Evolutionary conservation across 2,113 vertebrate genomes (phyloP), one percentile per base, ranked within the genome.

Genomic region (Catagonus wagneri): DNA sequence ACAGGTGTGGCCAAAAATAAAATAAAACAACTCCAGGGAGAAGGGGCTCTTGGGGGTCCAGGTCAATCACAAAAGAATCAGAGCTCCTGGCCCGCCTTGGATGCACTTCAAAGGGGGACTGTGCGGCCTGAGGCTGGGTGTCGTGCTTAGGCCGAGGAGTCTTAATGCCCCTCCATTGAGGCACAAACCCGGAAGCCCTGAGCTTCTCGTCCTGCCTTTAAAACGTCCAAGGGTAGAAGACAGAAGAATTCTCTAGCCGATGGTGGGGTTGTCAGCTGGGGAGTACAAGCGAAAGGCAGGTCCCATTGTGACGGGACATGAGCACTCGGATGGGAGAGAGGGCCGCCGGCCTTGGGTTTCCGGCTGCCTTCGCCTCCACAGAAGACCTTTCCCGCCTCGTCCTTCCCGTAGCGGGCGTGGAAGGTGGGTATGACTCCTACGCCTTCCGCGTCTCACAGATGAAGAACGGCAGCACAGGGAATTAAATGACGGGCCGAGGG

Each of bases 91-190:
- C 6, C 7, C 0, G 1, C 7, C 27, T 0, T 17, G 34, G 54
- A 13, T n/a, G 36, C 52, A 11, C 13, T 27, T 13, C 50, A 52
- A 39, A 78, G 80, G 25, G 39, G n/a, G 60, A 7, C 85, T 27
- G 2, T 14, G 66, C 54, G 76, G 29, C 5, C 15, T 1, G 0
- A n/a, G 36, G 52, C 39, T 34, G 2, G 0, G n/a, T 12, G 23
- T 12, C 1, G 50, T 4, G 20, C 65, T 13, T 20, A 29, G 65
- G 19, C 14, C 15, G 4, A 6, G 19, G 2, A 7, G 11, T 20
- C 61, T 9, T 63, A 19, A 74, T 25, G 58, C 34, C 50, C 50
- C 44, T 34, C 36, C 60, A 4, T 3, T 10, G 58, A 76, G 36
- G 71, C 50, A 12, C 39, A 74, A 60, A 14, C 44, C 27, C 68